Base-by-base conservation (phyloP, 1,140 invertebrate genomes). In the Pemphigus obesinymphae region DNA sequence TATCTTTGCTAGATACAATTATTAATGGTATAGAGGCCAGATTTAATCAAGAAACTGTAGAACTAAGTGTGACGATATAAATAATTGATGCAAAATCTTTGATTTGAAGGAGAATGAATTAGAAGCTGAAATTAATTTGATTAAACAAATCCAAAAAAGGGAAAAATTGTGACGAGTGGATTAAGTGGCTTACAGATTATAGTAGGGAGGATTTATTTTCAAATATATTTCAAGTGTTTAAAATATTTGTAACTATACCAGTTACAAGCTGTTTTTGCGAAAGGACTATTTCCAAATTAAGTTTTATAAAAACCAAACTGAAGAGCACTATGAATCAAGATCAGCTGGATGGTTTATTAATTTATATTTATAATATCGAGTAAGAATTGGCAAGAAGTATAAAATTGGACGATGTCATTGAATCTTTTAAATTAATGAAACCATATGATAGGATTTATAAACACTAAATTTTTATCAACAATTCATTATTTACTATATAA, bases 371-470 rank as follows among this genome's bases (percentile, higher is more conserved):
- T 4, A 40, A 31, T n/a, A 45, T 66, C 17, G 53, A 61, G 34
- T 55, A 45, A 80, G 11, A 80, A 34, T 43, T 61, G 26, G 2
- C n/a, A 40, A 70, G 23, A 40, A 70, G 5, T 70, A 70, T 45
- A n/a, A 26, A 70, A 11, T 15, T 70, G n/a, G n/a, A 70, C 26
- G n/a, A 70, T 40, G 68, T 45, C n/a, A 70, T 45, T 45, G 40
- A 70, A 13, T n/a, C n/a, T 73, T 73, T 73, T 20, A 73, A 73
- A 73, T 13, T 61, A 31, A 31, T 61, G 3, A 61, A 61, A 61
- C 58, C 29, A 61, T 61, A 61, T 31, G 3, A 61, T 20, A 61
- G 29, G 58, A 31, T 34, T 61, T 31, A 61, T 61, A 31, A 61
- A 8, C 29, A 20, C n/a, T n/a, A n/a, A n/a, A n/a, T n/a, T n/a